A percentile compares a stretch with the other conserved stretches of the same genome.
These are phyloP conservation scores for Macrostomum cliftonense DNA, from an alignment of 2,888 invertebrate species.

Conservation along the genomic window DNA sequence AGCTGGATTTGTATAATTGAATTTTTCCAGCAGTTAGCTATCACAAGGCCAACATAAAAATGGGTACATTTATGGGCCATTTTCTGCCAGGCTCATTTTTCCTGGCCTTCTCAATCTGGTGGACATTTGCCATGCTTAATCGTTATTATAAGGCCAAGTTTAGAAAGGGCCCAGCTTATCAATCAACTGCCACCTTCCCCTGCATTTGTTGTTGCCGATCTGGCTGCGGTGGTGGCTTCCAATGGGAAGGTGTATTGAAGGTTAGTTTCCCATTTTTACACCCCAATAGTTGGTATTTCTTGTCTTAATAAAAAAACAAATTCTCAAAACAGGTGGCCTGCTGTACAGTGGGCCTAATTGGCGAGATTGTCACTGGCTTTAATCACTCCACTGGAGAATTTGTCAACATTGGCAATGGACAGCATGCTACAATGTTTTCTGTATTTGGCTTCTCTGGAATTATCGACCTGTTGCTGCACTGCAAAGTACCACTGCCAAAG, in stretches of 20 bases:
- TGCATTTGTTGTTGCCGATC: constrained; percentile 14
- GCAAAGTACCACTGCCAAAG: constrained; percentile 28
- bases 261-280: neutral
- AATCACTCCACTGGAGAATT: constrained; percentile 24
- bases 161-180: constrained; percentile 16
- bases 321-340: no score
- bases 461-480: constrained; percentile 33
- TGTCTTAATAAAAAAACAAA: no score
- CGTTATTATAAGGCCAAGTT: constrained; percentile 19
- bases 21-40: no score
- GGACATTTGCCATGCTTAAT: constrained; percentile 21
- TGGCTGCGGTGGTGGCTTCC: no score
- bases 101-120: constrained; percentile 27
- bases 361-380: constrained; percentile 33
- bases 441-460: constrained; percentile 39
- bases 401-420: constrained; percentile 36
- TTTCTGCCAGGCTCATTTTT: constrained; percentile 38
- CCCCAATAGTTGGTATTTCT: no score
- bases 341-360: constrained; percentile 22
- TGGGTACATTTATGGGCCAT: constrained; percentile 39
- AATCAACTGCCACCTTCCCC: constrained; percentile 18
- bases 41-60: constrained; percentile 16
- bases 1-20: no score
- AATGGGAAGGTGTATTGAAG: neutral
- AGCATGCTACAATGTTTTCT: constrained; percentile 42